These are phyloP conservation scores for Agrotis ipsilon DNA, from an alignment of 2,888 invertebrate species.

Conservation along the genomic window DNA sequence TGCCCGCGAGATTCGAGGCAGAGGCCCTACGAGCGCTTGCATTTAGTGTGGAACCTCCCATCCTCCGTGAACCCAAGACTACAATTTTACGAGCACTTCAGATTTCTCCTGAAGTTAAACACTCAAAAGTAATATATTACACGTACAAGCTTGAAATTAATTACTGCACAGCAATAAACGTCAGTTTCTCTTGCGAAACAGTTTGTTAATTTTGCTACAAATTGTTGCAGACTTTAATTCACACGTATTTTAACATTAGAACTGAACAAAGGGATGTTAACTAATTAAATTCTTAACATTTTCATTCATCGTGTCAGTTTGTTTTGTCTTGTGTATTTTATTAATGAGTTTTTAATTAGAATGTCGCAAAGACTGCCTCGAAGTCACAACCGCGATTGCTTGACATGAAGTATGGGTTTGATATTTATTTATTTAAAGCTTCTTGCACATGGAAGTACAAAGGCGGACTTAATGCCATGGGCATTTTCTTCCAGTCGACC, in stretches of 20 bases:
- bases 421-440: too few relatives aligned
- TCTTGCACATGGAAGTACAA: too few relatives aligned
- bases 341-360: slow-evolving; percentile 2
- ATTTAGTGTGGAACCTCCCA: too few relatives aligned
- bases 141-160: slow-evolving; percentile 35
- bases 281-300: not conserved
- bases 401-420: too few relatives aligned
- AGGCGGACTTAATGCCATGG: too few relatives aligned
- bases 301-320: not conserved
- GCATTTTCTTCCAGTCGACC: too few relatives aligned
- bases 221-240: slow-evolving; percentile 32
- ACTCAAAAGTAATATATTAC: slow-evolving; percentile 34
- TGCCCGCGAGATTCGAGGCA: too few relatives aligned
- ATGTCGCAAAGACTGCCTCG: slow-evolving; percentile 2
- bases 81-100: slow-evolving; percentile 38
- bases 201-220: slow-evolving; percentile 43
- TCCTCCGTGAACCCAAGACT: too few relatives aligned
- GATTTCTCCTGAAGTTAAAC: slow-evolving; percentile 22
- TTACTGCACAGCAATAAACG: slow-evolving; percentile 51
- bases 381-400: too few relatives aligned
- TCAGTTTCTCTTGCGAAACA: slow-evolving; percentile 32
- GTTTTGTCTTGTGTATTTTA: not conserved
- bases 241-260: slow-evolving; percentile 19
- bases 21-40: too few relatives aligned
- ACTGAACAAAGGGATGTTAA: not conserved